Percentiles rank a stretch among this genome's conserved stretches.
These are phyloP conservation scores for Gavialis gangeticus DNA, from an alignment of 2,113 vertebrate genomes.

Conservation along the genomic window DNA sequence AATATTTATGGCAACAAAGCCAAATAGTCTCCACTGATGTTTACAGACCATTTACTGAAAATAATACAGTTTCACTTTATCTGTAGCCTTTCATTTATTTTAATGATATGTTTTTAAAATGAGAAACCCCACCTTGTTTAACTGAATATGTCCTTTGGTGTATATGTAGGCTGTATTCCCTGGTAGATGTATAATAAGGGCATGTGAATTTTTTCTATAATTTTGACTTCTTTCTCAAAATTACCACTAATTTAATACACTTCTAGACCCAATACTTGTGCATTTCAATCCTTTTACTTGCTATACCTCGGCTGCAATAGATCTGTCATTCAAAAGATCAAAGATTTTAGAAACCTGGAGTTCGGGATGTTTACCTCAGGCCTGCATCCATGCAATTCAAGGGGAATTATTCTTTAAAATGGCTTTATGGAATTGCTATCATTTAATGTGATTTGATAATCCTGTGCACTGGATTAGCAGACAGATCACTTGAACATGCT, in stretches of 20 bases:
- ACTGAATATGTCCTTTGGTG: fast-evolving
- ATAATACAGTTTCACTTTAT: background rate
- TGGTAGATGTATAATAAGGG: background rate
- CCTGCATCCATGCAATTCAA: fast-evolving
- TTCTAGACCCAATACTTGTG: fast-evolving
- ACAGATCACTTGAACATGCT: fast-evolving
- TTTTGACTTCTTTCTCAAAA: background rate
- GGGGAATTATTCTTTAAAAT: fast-evolving
- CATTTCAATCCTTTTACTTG: fast-evolving
- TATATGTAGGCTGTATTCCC: background rate
- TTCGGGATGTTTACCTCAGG: fast-evolving
- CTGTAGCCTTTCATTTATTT: background rate
- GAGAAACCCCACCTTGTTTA: background rate
- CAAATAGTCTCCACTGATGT: background rate
- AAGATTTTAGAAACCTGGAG: fast-evolving
- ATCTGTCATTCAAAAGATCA: fast-evolving
- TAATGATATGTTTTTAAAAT: fast-evolving
- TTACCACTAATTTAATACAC: fast-evolving
- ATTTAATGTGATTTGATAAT: fast-evolving
- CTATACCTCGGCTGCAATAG: background rate
- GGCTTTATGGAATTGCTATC: background rate
- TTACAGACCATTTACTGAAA: background rate
- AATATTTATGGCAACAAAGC: background rate
- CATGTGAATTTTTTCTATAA: fast-evolving
- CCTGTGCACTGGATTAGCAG: fast-evolving